Base-by-base conservation (phyloP, 2,888 invertebrate species). In the Pyrgus malvae region DNA sequence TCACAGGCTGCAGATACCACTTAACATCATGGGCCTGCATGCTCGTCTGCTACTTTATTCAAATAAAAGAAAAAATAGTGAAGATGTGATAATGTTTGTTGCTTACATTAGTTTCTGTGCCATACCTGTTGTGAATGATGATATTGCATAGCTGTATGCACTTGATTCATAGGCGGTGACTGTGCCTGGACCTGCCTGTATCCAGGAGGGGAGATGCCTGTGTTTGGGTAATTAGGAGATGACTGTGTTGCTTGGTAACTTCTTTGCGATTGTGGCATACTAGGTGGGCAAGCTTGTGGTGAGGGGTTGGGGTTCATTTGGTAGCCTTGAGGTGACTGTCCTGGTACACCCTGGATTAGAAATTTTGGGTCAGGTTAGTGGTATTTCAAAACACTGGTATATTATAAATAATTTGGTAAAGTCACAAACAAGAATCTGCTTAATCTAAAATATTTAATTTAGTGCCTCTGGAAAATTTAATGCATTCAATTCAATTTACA, bases 141-240 rank as follows among this genome's bases (percentile, higher is more conserved):
- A 58, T 89, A 89, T 62, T 90, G 91, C 83, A 91, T 83, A 31
- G 82, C 71, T 31, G 80, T 80, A 72, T 90, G 90, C n/a, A 85
- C 90, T 63, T 80, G 77, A 49, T 79, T 80, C 83, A 90, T 89
- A 5, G 91, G 89, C 35, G 91, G 91, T 3, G 88, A 86, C 63
- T 91, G 91, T 9, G 86, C 74, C 55, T 81, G 89, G 49, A 90
- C 87, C 72, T 90, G 88, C 71, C 88, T 82, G 66, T 85, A 90
- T 45, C 80, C 91, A 29, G 92, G 90, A 9, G 92, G 92, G 58
- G 92, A 92, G 58, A 92, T 80, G 46, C 91, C 92, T 58, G 92
- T 85, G 65, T 74, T 80, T 14, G 79, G 69, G 61, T 86, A 90
- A 66, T 70, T 87, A 37, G 88, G 90, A 17, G 92, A 92, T 29